Base-by-base conservation (phyloP, 2,888 invertebrate species). In the Drosophila kuntzei region DNA sequence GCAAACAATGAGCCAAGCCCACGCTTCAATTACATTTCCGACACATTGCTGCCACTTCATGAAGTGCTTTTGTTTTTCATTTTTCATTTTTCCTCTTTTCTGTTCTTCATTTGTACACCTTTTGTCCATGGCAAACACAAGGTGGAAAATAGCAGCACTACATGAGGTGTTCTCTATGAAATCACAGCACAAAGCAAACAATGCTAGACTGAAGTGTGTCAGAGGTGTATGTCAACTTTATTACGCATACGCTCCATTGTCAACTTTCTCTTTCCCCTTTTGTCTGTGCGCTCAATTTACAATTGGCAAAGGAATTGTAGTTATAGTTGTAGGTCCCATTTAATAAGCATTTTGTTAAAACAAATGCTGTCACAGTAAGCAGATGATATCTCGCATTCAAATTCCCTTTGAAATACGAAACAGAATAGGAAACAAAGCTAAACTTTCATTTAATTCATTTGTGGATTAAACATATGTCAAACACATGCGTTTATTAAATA, bases 171-270 rank as follows among this genome's bases (percentile, higher is more conserved):
- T 18, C 27, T 16, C 41, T 34, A 39, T 41, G 43, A 59, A 39
- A 58, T 64, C 34, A 46, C 55, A 43, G 14, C 58, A 61, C 34
- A 50, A 39, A 50, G 47, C 50, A 47, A 69, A 76, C 82, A 81
- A 68, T 76, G 47, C 27, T n/a, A 16, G n/a, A 18, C 44, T 46
- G 18, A 32, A 20, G 44, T 29, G 8, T 20, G 29, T 43, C 6
- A 41, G 53, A 25, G 54, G 55, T 64, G 55, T 68, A 60, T 70
- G 62, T 71, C 67, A 70, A 67, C 57, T 54, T 60, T 72, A 78
- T 85, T 73, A 67, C 82, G 59, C 65, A 76, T 78, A 76, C 78
- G 62, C 61, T 51, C 63, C 73, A 71, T 65, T 73, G 77, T 62
- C 47, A 27, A 25, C 27, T 34, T 49, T 11, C 20, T 34, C 44